Evolutionary conservation across 2,888 invertebrate species (phyloP), one percentile per base, ranked within the genome.

Genomic region (Rhamnusium bicolor): DNA sequence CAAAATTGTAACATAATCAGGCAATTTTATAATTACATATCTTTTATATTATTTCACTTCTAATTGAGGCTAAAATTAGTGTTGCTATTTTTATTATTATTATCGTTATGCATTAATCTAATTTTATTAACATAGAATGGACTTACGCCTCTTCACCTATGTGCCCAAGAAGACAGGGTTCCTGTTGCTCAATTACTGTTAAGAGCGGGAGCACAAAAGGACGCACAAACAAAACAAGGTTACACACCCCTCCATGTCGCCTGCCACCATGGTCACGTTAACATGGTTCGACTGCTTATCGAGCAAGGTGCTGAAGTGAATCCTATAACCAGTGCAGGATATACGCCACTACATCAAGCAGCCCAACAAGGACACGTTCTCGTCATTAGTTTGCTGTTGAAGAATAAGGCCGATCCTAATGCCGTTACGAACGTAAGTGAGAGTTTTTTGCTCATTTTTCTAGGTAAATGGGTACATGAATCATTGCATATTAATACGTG

Each of bases 241-340:
- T 97, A 98, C 90, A 96, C 98, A 1, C 98, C 99, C 0, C 91
- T 99, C 54, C 99, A 99, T 88, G 96, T 98, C 8, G 98, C 99
- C 4, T 96, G 97, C 67, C 99, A 99, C 87, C 98, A 98, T 88
- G 99, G 98, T 0, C 98, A 98, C 89, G 92, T 95, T 68, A 95
- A 95, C 75, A 96, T 98, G 91, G 96, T 98, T 12, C 92, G 95
- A 72, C 94, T 96, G 86, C 90, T 99, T 69, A 90, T 99, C 58
- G 96, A 96, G 77, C 95, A 96, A 74, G 94, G 94, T 70, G 98
- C 98, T 0, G 94, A 95, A 82, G 96, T 98, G 63, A 93, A 95
- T 78, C 93, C 94, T 2, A 91, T 90, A 53, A 95, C 95, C 0
- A 91, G 92, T 7, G 92, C 94, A 71, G 96, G 96, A 58, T 98